A percentile compares a stretch with the other conserved stretches of the same genome.
Conservation (phyloP, 2,888 invertebrate genomes). For the Vesta saturnalis region DNA sequence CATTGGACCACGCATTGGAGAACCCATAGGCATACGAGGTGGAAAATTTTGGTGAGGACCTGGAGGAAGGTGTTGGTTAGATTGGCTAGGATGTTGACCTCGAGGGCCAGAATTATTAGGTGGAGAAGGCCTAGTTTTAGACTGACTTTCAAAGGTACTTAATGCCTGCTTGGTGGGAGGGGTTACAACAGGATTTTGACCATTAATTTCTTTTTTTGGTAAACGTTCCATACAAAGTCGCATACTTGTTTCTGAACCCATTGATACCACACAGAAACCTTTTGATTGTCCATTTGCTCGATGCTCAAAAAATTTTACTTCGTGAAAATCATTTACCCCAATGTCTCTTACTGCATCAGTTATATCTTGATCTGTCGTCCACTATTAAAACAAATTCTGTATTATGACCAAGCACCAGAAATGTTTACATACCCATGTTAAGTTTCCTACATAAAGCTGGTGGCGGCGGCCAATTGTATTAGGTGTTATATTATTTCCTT, state of each 20-base stretch:
- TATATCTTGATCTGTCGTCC: slow-evolving; percentile 98
- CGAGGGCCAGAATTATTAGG: slow-evolving; percentile 72
- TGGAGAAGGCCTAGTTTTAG: slow-evolving; percentile 87
- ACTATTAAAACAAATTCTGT: slow-evolving; percentile 69
- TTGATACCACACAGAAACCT: slow-evolving; percentile 95
- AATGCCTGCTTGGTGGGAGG: slow-evolving; percentile 92
- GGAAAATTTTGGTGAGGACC: slow-evolving; percentile 69
- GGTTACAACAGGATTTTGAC: slow-evolving; percentile 94
- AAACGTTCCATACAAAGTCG: slow-evolving; percentile 91
- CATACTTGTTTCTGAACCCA: slow-evolving; percentile 92
- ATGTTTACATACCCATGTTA: slow-evolving; percentile 87
- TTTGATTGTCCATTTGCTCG: slow-evolving; percentile 98
- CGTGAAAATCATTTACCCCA: slow-evolving; percentile 93
- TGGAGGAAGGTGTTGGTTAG: slow-evolving; percentile 67
- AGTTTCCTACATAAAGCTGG: slow-evolving; percentile 96
- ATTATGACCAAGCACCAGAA: not conserved
- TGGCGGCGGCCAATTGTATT: slow-evolving; percentile 80
- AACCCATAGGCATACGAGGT: slow-evolving; percentile 62
- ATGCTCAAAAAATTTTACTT: slow-evolving; percentile 99
- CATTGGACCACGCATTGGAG: slow-evolving; percentile 61
- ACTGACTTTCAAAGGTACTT: slow-evolving; percentile 90
- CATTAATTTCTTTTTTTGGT: slow-evolving; percentile 95
- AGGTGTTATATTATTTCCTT: slow-evolving; percentile 74
- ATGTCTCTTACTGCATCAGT: slow-evolving; percentile 88
- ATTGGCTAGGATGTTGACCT: slow-evolving; percentile 70